Evolutionary conservation across 1,140 invertebrate species (phyloP), one percentile per base, ranked within the genome.

Genomic region (Oppia nitens): DNA sequence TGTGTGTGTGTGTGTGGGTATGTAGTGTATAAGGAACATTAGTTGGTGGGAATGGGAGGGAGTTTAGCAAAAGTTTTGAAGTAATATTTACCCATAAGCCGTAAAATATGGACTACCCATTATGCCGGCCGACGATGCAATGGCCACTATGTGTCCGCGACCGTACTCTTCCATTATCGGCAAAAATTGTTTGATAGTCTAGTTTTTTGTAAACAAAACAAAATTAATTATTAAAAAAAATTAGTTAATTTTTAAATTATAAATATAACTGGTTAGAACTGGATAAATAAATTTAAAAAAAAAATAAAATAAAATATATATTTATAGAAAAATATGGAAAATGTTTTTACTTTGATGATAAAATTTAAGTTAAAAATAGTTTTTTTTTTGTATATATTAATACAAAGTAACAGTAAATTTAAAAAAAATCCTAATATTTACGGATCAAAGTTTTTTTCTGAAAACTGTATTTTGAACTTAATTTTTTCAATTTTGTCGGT

Each of bases 51-150:
- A 84, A 76, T 82, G 87, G 85, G 17, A 86, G 67, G 47, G 77
- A 76, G 73, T 52, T 40, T 45, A 66, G 64, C 9, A 55, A 68
- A 56, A 61, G 56, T 55, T 68, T 68, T 23, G 64, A 64, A 4
- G 67, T 62, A 28, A 65, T 66, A 48, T 20, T 53, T 62, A 53
- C 67, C 56, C 59, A 54, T 65, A 64, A 57, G 48, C 60, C 21
- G 61, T 60, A 50, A 89, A 67, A 68, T 89, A 86, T 12, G 75
- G 65, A 0, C 84, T 66, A 2, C 84, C 85, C 24, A 83, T 64
- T 1, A 86, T 67, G 0, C 86, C 86, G 29, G 85, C 84, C 69
- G 85, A 81, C 0, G 85, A 89, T 1, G 84, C 84, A 47, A 90
- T 70, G 0, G 81, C 80, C n/a, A 90, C 83, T 48, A 91, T 74